Percentiles rank a stretch among this genome's conserved stretches.
phyloP scores from a whole-genome alignment of 2,113 vertebrate species.

The Pelvicachromis taeniatus region DNA sequence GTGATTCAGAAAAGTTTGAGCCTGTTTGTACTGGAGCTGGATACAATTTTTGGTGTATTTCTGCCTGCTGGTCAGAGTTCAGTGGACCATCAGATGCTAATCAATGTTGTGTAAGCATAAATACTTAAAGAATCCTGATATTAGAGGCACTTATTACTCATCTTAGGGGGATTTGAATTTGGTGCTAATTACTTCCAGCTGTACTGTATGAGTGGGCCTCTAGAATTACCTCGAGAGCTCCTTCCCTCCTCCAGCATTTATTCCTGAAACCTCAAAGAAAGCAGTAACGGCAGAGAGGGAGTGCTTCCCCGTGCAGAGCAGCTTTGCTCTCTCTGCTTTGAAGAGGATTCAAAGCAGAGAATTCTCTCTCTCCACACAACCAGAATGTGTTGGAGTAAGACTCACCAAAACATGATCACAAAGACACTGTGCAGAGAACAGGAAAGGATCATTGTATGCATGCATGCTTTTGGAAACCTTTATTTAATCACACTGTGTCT shows the following conservation, averaged over 20 bases:
- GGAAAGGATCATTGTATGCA: background rate
- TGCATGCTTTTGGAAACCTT: background rate
- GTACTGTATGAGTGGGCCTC: background rate
- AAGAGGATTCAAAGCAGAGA: background rate
- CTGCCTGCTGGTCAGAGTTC: background rate
- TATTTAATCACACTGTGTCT: background rate
- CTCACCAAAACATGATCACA: background rate
- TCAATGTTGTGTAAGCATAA: background rate
- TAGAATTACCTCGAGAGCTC: background rate
- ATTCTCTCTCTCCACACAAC: too few species aligned
- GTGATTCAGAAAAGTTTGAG: background rate
- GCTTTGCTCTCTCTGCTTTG: background rate
- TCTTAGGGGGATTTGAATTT: background rate
- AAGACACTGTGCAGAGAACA: background rate
- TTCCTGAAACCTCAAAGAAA: background rate
- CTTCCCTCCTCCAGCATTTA: background rate
- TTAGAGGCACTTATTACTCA: background rate
- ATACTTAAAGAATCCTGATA: background rate
- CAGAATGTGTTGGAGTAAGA: background rate
- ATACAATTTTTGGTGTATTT: background rate
- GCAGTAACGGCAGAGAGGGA: background rate
- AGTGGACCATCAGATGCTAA: slow-evolving; percentile 35
- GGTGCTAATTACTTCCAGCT: background rate
- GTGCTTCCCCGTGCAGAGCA: background rate
- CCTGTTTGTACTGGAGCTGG: background rate